Evolutionary conservation across 2,113 vertebrate species (phyloP), one percentile per base, ranked within the genome.

Genomic region (Sturnira hondurensis): DNA sequence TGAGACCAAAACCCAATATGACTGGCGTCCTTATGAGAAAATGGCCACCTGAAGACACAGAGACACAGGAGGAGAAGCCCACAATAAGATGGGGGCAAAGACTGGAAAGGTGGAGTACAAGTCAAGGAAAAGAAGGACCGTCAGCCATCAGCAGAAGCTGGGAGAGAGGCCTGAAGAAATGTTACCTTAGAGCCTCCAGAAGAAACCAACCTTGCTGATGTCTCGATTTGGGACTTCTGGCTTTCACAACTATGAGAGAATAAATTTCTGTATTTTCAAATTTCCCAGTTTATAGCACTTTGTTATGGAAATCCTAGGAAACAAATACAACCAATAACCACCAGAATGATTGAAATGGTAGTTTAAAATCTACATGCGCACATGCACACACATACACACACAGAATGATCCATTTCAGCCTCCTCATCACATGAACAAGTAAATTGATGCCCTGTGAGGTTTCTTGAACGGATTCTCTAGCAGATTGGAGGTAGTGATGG

Each of bases 71-170:
- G 7, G 43, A 12, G 58, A 56, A 45, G 12, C 7, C 31, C 26
- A 50, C 11, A 3, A 22, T 19, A 56, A n/a, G 7, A 65, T 3
- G 13, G 58, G 61, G 31, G 38, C 6, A 13, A 87, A 47, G 24
- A 6, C 0, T 1, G 15, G 28, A 3, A 9, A 3, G 13, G 43
- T 8, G 36, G 5, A 3, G 1, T 1, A 12, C 56, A 56, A 52
- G 38, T 4, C 45, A 81, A 45, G 36, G 16, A 47, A 2, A 1
- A 14, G 26, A 26, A 43, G 67, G 13, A 14, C 52, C 0, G 2
- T 3, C 1, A 7, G 4, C 45, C 15, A 5, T 61, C 41, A 7
- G 33, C n/a, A 76, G 61, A 38, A 68, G 43, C 50, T 15, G 4
- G 50, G 67, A 74, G 24, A 36, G 12, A 83, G 19, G 58, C 50